Conservation (phyloP, 1,140 invertebrate species). For the Drosophila sp. region DNA sequence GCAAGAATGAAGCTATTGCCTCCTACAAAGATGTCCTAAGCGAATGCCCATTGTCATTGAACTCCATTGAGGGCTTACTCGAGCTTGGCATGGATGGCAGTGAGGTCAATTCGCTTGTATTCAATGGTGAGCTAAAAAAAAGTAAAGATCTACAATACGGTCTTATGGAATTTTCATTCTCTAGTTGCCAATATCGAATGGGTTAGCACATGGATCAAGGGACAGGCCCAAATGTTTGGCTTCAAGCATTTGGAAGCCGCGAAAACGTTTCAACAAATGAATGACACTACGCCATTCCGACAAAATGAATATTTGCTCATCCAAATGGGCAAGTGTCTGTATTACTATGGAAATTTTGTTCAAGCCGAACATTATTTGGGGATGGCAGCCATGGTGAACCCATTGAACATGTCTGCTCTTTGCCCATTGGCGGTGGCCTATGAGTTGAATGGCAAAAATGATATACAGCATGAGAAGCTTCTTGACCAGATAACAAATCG, state of each 20-base stretch:
- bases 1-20: slow-evolving; percentile 88
- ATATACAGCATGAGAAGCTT: slow-evolving; percentile 84
- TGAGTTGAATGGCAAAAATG: slow-evolving; percentile 82
- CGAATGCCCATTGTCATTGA: slow-evolving; percentile 90
- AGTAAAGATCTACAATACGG: no score
- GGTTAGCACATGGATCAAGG: slow-evolving; percentile 89
- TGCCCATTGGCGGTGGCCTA: slow-evolving; percentile 84
- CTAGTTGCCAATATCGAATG: slow-evolving; percentile 84
- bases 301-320: slow-evolving; percentile 87
- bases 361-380: slow-evolving; percentile 84
- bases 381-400: slow-evolving; percentile 85
- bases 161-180: no score
- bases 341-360: slow-evolving; percentile 85
- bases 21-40: slow-evolving; percentile 90
- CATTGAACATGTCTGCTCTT: slow-evolving; percentile 84
- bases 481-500: slow-evolving; percentile 80
- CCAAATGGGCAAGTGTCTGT: slow-evolving; percentile 87
- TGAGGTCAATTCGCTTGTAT: slow-evolving; percentile 88
- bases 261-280: slow-evolving; percentile 86
- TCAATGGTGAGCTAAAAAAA: slow-evolving; percentile 83
- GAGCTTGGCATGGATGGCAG: slow-evolving; percentile 88
- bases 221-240: slow-evolving; percentile 86
- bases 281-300: slow-evolving; percentile 85
- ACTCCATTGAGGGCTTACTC: slow-evolving; percentile 88
- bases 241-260: slow-evolving; percentile 87